Percentiles rank a stretch among this genome's conserved stretches.
These are phyloP conservation scores for Rhamnusium bicolor DNA, from an alignment of 2,888 invertebrate genomes.

Conservation along the genomic window DNA sequence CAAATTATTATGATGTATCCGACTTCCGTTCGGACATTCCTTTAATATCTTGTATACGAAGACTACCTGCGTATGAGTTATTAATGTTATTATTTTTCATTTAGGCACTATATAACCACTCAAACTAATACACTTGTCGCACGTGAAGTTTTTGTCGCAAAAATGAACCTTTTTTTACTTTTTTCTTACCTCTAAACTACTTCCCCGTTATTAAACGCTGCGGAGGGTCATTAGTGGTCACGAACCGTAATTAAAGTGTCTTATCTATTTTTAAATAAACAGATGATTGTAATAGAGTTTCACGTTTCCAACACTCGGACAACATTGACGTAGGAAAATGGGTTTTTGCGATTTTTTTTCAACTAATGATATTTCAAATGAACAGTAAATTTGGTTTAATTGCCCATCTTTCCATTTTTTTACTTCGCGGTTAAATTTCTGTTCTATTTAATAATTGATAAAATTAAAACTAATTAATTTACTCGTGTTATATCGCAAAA, in stretches of 20 bases:
- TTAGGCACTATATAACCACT: slow-evolving; percentile 2
- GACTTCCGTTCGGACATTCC: slow-evolving; percentile 9
- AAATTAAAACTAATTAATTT: too few species aligned
- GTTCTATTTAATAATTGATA: too few species aligned
- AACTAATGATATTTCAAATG: slow-evolving; percentile 32
- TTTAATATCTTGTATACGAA: background rate
- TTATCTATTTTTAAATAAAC: slow-evolving; percentile 60
- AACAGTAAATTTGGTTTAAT: slow-evolving; percentile 19
- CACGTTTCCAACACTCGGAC: slow-evolving; percentile 29
- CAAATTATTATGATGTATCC: slow-evolving; percentile 4
- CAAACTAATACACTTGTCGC: slow-evolving; percentile 27
- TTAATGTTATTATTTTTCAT: slow-evolving; percentile 25
- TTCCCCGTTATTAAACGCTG: slow-evolving; percentile 43
- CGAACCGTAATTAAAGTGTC: slow-evolving; percentile 60
- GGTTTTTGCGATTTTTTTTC: slow-evolving; percentile 2
- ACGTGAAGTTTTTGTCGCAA: slow-evolving; percentile 29
- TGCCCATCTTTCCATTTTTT: background rate
- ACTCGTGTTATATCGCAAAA: too few species aligned
- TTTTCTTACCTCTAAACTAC: slow-evolving; percentile 36
- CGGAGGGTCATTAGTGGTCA: slow-evolving; percentile 56
- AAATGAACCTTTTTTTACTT: slow-evolving; percentile 18
- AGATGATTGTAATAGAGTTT: slow-evolving; percentile 25
- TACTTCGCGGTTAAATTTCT: background rate
- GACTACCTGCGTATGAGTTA: background rate
- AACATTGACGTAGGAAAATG: slow-evolving; percentile 9